Percentiles rank a stretch among this genome's conserved stretches.
Evolutionary conservation across 2,797 vertebrate species (phyloP).

Genomic region (Chiloscyllium punctatum): DNA sequence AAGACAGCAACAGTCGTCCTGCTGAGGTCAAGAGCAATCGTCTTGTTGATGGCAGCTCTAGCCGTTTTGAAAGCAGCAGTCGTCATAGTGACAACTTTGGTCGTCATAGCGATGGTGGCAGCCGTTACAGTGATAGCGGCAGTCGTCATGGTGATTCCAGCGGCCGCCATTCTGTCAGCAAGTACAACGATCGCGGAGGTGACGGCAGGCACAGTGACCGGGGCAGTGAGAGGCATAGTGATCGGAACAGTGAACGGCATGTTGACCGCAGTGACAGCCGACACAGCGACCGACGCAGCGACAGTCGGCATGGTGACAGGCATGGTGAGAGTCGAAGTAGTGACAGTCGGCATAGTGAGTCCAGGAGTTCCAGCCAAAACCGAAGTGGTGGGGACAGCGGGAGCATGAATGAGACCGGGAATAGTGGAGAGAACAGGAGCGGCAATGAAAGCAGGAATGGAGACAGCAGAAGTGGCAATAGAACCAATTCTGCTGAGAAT

Average conservation of each 20-base stretch:
- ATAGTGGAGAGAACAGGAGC: conserved; percentile 51
- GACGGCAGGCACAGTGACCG: conserved; percentile 49
- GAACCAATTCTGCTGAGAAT: conserved; percentile 56
- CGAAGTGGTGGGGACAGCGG: not conserved
- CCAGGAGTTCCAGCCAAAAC: conserved; percentile 46
- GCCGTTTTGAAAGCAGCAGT: not conserved
- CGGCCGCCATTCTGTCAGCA: conserved; percentile 42
- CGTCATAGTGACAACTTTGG: conserved; percentile 49
- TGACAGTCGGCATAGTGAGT: conserved; percentile 42
- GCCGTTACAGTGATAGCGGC: conserved; percentile 57
- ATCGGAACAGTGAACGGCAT: conserved; percentile 10
- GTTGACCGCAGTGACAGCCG: conserved; percentile 57
- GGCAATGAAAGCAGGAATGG: conserved; percentile 46
- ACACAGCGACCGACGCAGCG: conserved; percentile 60
- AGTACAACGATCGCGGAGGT: not conserved
- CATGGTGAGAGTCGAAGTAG: conserved; percentile 47
- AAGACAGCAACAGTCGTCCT: conserved; percentile 1
- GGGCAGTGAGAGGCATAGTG: conserved; percentile 45
- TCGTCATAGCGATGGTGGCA: conserved; percentile 47
- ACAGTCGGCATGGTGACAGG: conserved; percentile 53
- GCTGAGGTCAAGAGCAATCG: not conserved
- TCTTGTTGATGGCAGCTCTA: not conserved
- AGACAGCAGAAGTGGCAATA: conserved; percentile 46
- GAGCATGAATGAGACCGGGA: not conserved
- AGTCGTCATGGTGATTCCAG: conserved; percentile 59